Conservation (phyloP, 2,797 vertebrate species). For the Thalassophryne amazonica region DNA sequence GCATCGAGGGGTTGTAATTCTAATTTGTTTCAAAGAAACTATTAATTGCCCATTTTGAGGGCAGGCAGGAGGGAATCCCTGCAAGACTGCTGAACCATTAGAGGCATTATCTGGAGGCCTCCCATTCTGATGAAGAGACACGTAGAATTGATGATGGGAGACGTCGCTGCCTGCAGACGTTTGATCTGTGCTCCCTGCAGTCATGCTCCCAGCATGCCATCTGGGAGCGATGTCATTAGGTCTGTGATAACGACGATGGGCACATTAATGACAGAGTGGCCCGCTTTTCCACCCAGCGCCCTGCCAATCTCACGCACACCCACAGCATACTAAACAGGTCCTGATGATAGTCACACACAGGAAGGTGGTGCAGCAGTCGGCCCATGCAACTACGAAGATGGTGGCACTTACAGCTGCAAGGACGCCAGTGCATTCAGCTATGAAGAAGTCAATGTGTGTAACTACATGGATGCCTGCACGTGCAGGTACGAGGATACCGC, state of each 20-base stretch:
- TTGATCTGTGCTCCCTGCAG: conserved; percentile 82
- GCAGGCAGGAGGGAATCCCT: conserved; percentile 85
- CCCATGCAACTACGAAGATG: conserved; percentile 18
- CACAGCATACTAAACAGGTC: conserved; percentile 82
- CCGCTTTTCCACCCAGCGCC: conserved; percentile 77
- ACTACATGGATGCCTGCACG: too few relatives aligned
- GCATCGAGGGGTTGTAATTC: conserved; percentile 83
- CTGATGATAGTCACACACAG: conserved; percentile 35
- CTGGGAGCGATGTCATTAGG: conserved; percentile 87
- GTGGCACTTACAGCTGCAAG: too few relatives aligned
- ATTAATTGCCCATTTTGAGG: conserved; percentile 92
- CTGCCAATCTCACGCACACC: conserved; percentile 78
- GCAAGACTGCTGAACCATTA: conserved; percentile 87
- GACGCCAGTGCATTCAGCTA: too few relatives aligned
- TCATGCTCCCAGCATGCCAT: conserved; percentile 88
- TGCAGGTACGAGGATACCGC: too few relatives aligned
- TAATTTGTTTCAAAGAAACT: conserved; percentile 91
- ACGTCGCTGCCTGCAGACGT: conserved; percentile 83
- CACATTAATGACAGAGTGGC: conserved; percentile 83
- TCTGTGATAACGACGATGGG: conserved; percentile 85
- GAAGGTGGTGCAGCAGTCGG: conserved; percentile 43
- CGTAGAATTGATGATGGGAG: conserved; percentile 88
- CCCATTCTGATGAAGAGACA: conserved; percentile 60
- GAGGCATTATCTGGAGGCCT: conserved; percentile 90
- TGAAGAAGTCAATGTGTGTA: too few relatives aligned